Evolutionary conservation across 2,888 invertebrate species (phyloP).

Genomic region (Pristionchus exspectatus): DNA sequence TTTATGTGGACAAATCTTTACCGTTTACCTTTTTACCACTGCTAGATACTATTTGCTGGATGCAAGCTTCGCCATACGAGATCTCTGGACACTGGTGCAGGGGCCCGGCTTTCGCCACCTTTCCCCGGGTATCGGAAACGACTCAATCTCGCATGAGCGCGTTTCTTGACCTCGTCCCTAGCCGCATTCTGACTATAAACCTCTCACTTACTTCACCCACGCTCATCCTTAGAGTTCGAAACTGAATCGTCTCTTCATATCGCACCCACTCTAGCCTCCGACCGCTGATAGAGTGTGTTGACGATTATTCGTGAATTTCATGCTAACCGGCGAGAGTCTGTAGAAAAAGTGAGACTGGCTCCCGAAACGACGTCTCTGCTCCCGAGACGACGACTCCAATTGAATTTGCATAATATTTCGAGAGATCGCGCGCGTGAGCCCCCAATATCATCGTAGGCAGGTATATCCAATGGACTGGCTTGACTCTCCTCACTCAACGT

Average conservation of each 20-base stretch:
- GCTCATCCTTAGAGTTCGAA: neutral
- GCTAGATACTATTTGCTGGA: neutral
- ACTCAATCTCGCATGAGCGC: neutral
- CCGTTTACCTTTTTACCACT: too few species aligned
- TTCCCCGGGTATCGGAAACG: neutral
- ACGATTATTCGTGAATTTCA: neutral
- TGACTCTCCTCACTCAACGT: neutral
- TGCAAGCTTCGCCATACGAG: neutral
- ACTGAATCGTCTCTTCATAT: neutral
- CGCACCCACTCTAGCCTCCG: neutral
- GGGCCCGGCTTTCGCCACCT: neutral
- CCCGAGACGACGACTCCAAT: neutral
- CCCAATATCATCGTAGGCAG: neutral
- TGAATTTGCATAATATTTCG: conserved; percentile 9
- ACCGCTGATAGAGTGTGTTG: neutral
- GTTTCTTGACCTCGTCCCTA: neutral
- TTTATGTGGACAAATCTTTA: too few species aligned
- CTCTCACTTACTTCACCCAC: neutral
- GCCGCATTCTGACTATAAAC: neutral
- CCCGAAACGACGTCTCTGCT: too few species aligned
- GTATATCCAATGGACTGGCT: neutral
- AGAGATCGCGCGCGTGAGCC: neutral
- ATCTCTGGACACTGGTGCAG: neutral
- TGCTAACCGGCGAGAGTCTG: too few species aligned
- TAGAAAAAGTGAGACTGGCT: neutral